phyloP scores from a whole-genome alignment of 2,113 vertebrate genomes.

The Gadus chalcogrammus region DNA sequence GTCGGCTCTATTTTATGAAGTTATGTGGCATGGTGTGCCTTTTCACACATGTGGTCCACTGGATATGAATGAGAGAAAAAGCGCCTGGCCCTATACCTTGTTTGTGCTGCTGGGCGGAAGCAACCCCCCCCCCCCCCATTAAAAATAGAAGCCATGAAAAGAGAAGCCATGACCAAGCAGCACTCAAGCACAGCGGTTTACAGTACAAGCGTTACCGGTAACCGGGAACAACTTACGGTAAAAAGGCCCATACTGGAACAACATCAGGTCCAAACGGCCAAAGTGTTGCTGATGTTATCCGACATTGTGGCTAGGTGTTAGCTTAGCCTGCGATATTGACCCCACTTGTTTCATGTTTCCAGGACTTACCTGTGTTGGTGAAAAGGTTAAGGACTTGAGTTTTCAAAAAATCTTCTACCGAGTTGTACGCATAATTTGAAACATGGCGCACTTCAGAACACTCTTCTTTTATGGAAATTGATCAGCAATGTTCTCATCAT shows the following conservation, averaged over 20 bases:
- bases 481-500: slow-evolving; percentile 42
- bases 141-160: too few species aligned
- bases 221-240: too few species aligned
- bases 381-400: slow-evolving; percentile 35
- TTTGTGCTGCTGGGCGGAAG: slow-evolving; percentile 39
- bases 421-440: slow-evolving; percentile 43
- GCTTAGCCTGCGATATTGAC: not conserved
- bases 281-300: slow-evolving; percentile 29
- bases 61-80: slow-evolving; percentile 42
- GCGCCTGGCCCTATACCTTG: slow-evolving; percentile 20
- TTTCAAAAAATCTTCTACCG: slow-evolving; percentile 46
- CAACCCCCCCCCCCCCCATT: not conserved
- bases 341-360: slow-evolving; percentile 20
- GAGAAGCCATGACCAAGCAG: slow-evolving; percentile 39
- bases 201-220: too few species aligned
- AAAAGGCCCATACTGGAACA: too few species aligned
- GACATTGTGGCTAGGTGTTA: slow-evolving; percentile 15
- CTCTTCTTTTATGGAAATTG: slow-evolving; percentile 42
- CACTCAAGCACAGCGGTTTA: too few species aligned
- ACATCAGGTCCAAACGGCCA: slow-evolving; percentile 10
- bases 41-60: slow-evolving; percentile 47
- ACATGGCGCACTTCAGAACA: slow-evolving; percentile 46
- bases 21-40: slow-evolving; percentile 26
- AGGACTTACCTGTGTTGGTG: slow-evolving; percentile 26
- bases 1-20: slow-evolving; percentile 45